Evolutionary conservation across 2,888 invertebrate genomes (phyloP).

Genomic region (Eupeodes luniger): DNA sequence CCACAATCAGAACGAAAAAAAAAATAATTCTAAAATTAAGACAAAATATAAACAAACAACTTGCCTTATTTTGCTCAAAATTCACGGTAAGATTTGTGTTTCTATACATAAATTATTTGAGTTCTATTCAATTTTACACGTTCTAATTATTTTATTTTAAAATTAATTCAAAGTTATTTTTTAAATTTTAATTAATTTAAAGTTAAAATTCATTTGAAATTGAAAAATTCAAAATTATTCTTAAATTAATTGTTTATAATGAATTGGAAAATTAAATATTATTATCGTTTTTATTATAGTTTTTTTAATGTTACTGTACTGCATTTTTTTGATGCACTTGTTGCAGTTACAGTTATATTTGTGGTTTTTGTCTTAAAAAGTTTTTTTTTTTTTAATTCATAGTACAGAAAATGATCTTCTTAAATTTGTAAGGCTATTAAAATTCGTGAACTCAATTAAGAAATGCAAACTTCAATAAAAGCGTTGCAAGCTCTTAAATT

Average conservation of each 20-base stretch:
- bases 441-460: too few species aligned
- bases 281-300: not conserved
- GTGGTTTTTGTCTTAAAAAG: not conserved
- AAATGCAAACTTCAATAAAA: too few species aligned
- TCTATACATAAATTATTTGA: constrained; percentile 9
- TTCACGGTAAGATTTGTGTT: constrained; percentile 70
- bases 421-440: too few species aligned
- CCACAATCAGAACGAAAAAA: constrained; percentile 54
- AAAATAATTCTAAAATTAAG: not conserved
- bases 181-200: not conserved
- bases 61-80: constrained; percentile 43
- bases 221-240: not conserved
- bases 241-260: not conserved
- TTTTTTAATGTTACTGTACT: constrained; percentile 63
- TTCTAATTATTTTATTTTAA: constrained; percentile 6
- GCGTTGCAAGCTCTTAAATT: too few species aligned
- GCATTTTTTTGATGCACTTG: constrained; percentile 65
- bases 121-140: constrained; percentile 59
- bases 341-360: constrained; percentile 63
- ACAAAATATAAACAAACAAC: constrained; percentile 28
- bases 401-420: too few species aligned
- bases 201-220: not conserved
- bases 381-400: not conserved
- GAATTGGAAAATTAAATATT: not conserved
- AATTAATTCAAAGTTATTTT: not conserved